A percentile compares a stretch with the other conserved stretches of the same genome.
These are phyloP conservation scores for Oceanodroma leucorhoa DNA, from an alignment of 2,797 vertebrate genomes.

Conservation along the genomic window DNA sequence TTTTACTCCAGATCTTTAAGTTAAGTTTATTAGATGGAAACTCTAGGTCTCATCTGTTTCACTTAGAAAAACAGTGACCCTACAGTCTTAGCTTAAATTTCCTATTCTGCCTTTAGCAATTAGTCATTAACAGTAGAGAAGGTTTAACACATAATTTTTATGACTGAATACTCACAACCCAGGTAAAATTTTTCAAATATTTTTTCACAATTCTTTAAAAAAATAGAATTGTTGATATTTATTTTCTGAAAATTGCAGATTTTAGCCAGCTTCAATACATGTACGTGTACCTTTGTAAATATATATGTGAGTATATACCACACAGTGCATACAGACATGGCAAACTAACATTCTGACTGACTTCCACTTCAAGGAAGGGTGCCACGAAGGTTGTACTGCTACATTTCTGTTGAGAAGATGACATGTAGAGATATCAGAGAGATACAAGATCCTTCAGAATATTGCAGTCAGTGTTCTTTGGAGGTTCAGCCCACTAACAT, in stretches of 20 bases:
- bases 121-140: neutral
- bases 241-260: neutral
- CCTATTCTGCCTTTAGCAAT: neutral
- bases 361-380: fast-evolving
- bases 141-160: neutral
- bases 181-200: neutral
- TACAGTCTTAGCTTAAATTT: neutral
- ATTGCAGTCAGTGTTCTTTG: neutral
- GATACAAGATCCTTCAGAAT: neutral
- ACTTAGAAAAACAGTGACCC: neutral
- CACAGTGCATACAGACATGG: neutral
- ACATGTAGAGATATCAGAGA: neutral
- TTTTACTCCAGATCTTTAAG: neutral
- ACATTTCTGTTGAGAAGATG: neutral
- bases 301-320: too few relatives aligned
- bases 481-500: neutral
- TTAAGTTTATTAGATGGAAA: neutral
- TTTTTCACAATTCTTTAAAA: neutral
- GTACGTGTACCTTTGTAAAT: neutral
- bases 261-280: neutral
- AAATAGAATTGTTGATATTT: neutral
- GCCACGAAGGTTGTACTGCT: neutral
- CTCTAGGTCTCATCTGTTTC: neutral
- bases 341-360: neutral
- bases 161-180: neutral